Conservation (phyloP, 2,888 invertebrate species). For the Zelleria hepariella region DNA sequence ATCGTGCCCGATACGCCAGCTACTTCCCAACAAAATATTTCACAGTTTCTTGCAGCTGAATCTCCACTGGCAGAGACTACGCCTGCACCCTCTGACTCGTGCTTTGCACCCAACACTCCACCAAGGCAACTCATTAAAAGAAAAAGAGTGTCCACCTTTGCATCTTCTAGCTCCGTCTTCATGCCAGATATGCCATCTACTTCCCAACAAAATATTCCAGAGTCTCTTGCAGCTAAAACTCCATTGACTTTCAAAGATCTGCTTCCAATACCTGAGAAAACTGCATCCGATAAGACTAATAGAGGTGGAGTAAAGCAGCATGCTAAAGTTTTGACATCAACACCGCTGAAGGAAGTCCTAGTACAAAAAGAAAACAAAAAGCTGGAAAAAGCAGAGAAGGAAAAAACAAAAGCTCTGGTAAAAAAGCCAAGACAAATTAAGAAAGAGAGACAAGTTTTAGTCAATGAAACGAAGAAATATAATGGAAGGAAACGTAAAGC, state of each 20-base stretch:
- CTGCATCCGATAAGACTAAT: constrained; percentile 15
- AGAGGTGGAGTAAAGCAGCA: constrained; percentile 24
- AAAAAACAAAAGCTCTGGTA: not conserved
- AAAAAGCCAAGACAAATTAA: not conserved
- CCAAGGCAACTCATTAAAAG: not conserved
- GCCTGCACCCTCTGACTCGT: not conserved
- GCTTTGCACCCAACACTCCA: not conserved
- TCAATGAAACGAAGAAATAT: constrained; percentile 13
- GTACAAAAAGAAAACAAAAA: constrained; percentile 22
- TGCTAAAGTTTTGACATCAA: constrained; percentile 24
- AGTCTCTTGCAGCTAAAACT: constrained; percentile 11
- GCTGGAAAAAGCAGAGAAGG: not conserved
- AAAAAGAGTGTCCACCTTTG: not conserved
- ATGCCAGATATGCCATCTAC: not conserved
- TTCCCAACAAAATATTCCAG: not conserved
- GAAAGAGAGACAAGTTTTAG: constrained; percentile 9
- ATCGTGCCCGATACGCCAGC: too few relatives aligned
- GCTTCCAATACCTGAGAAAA: constrained; percentile 18
- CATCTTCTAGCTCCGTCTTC: not conserved
- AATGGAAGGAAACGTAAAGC: constrained; percentile 15
- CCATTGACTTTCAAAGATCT: constrained; percentile 18
- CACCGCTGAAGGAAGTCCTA: constrained; percentile 22
- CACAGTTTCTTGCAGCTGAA: not conserved
- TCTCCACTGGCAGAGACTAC: not conserved
- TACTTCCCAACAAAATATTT: too few relatives aligned